Evolutionary conservation across 2,888 invertebrate species (phyloP).

Genomic region (Trissolcus brochymenae): DNA sequence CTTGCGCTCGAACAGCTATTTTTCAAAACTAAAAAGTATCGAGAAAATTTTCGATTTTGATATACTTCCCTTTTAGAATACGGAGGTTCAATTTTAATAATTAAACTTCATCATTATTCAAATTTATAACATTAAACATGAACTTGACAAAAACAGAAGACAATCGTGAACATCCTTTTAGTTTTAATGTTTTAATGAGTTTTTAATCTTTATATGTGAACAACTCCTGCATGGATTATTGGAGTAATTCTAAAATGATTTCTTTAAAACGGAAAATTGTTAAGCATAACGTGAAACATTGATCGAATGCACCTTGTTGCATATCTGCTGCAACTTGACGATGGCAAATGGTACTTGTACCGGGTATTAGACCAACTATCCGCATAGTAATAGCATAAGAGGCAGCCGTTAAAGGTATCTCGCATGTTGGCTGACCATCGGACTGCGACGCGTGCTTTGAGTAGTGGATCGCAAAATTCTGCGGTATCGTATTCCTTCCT

Average conservation of each 20-base stretch:
- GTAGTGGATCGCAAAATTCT: conserved; percentile 50
- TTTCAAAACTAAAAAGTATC: too few species aligned
- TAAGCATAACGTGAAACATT: conserved; percentile 9
- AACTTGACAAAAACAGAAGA: too few species aligned
- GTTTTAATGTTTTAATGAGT: too few species aligned
- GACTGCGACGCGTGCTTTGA: conserved; percentile 54
- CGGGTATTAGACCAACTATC: conserved; percentile 43
- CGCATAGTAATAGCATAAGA: conserved; percentile 40
- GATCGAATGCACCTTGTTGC: conserved; percentile 22
- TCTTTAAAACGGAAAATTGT: background rate
- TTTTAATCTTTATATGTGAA: too few species aligned
- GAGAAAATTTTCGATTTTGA: too few species aligned
- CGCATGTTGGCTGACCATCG: conserved; percentile 65
- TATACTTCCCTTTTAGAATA: too few species aligned
- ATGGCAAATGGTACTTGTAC: conserved; percentile 42
- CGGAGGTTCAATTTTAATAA: too few species aligned
- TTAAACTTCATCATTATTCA: too few species aligned
- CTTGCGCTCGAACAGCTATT: too few species aligned
- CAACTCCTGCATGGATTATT: too few species aligned
- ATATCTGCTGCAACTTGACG: conserved; percentile 27
- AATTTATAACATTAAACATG: too few species aligned
- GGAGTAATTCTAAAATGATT: background rate
- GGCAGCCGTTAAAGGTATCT: conserved; percentile 53
- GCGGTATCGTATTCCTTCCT: conserved; percentile 62
- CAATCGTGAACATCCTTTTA: too few species aligned